Evolutionary conservation across 1,140 invertebrate genomes (phyloP).

Genomic region (Dinothrombium tinctorium): DNA sequence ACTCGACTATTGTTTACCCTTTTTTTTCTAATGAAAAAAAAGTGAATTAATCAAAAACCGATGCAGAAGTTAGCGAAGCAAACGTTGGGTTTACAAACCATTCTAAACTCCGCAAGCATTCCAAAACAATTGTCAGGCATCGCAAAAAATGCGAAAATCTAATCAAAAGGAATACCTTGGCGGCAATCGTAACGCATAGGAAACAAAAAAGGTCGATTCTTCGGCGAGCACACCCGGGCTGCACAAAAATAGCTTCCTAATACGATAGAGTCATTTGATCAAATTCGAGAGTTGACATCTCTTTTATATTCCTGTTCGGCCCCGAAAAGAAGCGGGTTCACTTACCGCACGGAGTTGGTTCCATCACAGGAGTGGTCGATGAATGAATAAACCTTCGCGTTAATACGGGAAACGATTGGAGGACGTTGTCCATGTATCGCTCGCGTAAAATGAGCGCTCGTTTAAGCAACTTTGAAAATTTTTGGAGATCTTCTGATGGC

Average conservation of each 20-base stretch:
- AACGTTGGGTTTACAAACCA: background rate
- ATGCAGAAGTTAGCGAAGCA: background rate
- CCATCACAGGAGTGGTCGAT: no score
- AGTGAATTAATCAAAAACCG: background rate
- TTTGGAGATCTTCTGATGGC: no score
- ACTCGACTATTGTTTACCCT: no score
- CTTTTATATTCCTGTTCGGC: background rate
- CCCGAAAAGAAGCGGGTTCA: background rate
- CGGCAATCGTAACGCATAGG: no score
- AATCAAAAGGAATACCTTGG: no score
- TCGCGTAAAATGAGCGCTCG: constrained; percentile 57
- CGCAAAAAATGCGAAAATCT: no score
- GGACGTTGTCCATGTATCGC: constrained; percentile 65
- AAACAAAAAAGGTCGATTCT: no score
- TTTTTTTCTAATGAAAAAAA: no score
- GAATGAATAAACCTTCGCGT: constrained; percentile 40
- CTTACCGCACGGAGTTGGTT: background rate
- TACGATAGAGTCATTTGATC: background rate
- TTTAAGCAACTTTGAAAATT: no score
- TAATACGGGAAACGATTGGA: constrained; percentile 60
- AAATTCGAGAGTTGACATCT: background rate
- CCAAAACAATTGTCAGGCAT: no score
- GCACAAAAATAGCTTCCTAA: no score
- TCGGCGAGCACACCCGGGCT: no score
- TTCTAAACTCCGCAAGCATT: background rate